These are phyloP conservation scores for Helobdella robusta DNA, from an alignment of 2,888 invertebrate genomes.

Conservation along the genomic window DNA sequence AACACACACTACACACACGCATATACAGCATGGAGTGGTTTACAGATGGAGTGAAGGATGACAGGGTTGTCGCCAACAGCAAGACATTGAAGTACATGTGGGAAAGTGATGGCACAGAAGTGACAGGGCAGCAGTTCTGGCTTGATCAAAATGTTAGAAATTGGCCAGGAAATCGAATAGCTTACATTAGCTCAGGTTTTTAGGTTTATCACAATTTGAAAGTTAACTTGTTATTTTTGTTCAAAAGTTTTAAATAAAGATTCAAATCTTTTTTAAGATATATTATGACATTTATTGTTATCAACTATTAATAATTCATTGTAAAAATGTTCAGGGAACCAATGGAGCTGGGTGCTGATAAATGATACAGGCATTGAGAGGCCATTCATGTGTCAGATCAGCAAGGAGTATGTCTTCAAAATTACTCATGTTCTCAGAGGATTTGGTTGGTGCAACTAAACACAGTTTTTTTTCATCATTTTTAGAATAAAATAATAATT, in stretches of 20 bases:
- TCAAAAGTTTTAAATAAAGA: too few species aligned
- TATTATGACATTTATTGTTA: background rate
- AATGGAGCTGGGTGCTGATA: slow-evolving; percentile 29
- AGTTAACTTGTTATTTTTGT: too few species aligned
- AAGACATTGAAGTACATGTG: slow-evolving; percentile 36
- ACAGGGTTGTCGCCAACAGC: slow-evolving; percentile 1
- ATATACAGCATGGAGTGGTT: slow-evolving; percentile 67
- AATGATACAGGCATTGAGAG: background rate
- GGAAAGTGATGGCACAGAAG: slow-evolving; percentile 66
- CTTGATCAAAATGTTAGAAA: slow-evolving; percentile 38
- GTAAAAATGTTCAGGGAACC: too few species aligned
- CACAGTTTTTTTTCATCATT: background rate
- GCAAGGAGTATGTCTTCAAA: slow-evolving; percentile 37
- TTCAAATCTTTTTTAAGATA: background rate
- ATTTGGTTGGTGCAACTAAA: slow-evolving; percentile 37
- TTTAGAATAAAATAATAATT: background rate
- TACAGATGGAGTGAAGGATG: slow-evolving; percentile 58
- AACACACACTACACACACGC: too few species aligned
- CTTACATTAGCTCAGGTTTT: slow-evolving; percentile 37
- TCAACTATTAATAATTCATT: too few species aligned
- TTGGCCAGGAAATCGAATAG: slow-evolving; percentile 49
- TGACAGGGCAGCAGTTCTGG: slow-evolving; percentile 39
- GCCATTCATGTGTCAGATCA: slow-evolving; percentile 42
- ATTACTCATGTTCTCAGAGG: slow-evolving; percentile 37
- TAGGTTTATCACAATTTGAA: background rate